Conservation (phyloP, 2,113 vertebrate genomes). For the Passer montanus region DNA sequence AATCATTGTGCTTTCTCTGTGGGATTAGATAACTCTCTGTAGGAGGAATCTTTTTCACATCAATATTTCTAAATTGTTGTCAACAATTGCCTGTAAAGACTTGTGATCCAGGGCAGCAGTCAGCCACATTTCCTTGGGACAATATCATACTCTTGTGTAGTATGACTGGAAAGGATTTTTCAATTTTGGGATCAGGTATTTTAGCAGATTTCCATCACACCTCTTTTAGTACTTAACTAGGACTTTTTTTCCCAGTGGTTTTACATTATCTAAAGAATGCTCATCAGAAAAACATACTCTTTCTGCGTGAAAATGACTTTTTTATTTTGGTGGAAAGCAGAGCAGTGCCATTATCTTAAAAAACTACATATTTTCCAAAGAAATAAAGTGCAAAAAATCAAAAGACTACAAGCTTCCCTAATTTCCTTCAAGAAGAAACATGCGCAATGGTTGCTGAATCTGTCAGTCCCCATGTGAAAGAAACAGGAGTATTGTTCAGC, state of each 20-base stretch:
- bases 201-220: neutral
- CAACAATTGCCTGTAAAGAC: neutral
- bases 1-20: neutral
- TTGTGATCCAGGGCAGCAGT: accelerated
- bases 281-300: neutral
- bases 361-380: neutral
- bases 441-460: neutral
- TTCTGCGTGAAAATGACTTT: neutral
- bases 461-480: neutral
- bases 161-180: neutral
- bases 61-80: neutral
- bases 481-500: neutral
- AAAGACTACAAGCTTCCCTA: neutral
- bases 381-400: neutral
- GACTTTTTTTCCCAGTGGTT: neutral
- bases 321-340: neutral
- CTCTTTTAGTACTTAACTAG: neutral
- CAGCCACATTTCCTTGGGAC: neutral
- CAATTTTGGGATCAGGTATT: neutral
- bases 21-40: neutral
- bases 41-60: neutral
- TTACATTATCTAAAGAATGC: neutral
- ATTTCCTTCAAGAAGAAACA: conserved; percentile 1
- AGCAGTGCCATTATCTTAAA: neutral
- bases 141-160: accelerated